A percentile compares a stretch with the other conserved stretches of the same genome.
phyloP scores from a whole-genome alignment of 2,888 invertebrate species.

The Eilema sororculum region DNA sequence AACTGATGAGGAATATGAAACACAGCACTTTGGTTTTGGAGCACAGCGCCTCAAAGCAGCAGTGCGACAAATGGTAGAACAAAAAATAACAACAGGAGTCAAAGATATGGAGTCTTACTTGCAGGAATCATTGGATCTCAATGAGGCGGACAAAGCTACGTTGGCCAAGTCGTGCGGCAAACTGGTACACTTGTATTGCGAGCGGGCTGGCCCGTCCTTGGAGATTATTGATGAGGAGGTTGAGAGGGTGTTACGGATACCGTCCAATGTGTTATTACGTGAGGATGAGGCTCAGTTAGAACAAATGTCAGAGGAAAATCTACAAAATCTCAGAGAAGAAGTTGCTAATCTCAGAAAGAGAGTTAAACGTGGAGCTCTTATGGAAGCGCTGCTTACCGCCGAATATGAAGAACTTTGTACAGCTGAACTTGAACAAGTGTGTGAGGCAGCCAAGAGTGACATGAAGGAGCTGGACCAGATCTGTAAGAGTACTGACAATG shows the following conservation, averaged over 20 bases:
- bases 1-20: conserved; percentile 82
- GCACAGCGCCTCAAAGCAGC: conserved; percentile 79
- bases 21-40: conserved; percentile 83
- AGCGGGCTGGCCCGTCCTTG: conserved; percentile 73
- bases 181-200: conserved; percentile 73
- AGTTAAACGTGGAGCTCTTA: conserved; percentile 75
- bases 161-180: conserved; percentile 75
- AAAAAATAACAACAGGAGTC: conserved; percentile 75
- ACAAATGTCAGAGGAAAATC: conserved; percentile 72
- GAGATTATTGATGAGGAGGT: conserved; percentile 75
- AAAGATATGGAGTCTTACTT: conserved; percentile 78
- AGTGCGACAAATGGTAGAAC: conserved; percentile 79
- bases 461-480: conserved; percentile 75
- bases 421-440: conserved; percentile 72
- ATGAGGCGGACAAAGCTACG: conserved; percentile 75
- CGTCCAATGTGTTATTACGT: conserved; percentile 74
- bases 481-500: conserved; percentile 62
- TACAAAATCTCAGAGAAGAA: conserved; percentile 72
- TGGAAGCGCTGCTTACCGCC: conserved; percentile 74
- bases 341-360: conserved; percentile 67
- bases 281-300: conserved; percentile 77
- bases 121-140: conserved; percentile 70
- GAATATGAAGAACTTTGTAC: conserved; percentile 76
- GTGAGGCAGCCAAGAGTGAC: conserved; percentile 76
- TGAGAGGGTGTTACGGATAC: conserved; percentile 72